A percentile compares a stretch with the other conserved stretches of the same genome.
Evolutionary conservation across 1,140 invertebrate species (phyloP).

Genomic region (Steinernema khuongi): DNA sequence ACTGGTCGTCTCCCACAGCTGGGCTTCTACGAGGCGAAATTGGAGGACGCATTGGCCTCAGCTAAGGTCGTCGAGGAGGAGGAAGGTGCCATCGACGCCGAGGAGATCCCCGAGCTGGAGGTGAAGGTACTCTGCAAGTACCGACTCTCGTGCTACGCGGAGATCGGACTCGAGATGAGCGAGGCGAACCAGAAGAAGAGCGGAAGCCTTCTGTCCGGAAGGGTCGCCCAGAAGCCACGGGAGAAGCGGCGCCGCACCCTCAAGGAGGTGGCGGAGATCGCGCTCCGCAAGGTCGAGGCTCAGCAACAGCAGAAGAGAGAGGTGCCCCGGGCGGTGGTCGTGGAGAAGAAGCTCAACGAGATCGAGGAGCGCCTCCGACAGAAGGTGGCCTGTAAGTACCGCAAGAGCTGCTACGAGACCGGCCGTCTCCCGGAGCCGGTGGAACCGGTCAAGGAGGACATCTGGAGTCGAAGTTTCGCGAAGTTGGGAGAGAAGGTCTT

Average conservation of each 20-base stretch:
- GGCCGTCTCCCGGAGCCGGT: conserved; percentile 28
- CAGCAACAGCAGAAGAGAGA: conserved; percentile 25
- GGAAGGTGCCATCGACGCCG: conserved; percentile 23
- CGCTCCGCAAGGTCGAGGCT: conserved; percentile 31
- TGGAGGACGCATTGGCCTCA: neutral
- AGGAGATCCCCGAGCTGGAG: conserved; percentile 21
- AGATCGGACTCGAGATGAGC: conserved; percentile 33
- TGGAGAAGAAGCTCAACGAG: conserved; percentile 34
- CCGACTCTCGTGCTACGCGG: conserved; percentile 41
- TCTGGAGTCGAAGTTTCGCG: neutral
- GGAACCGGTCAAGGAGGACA: neutral
- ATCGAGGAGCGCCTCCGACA: conserved; percentile 31
- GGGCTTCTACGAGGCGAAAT: conserved; percentile 7
- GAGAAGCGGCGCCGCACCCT: conserved; percentile 26
- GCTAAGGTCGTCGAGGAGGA: conserved; percentile 23
- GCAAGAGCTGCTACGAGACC: conserved; percentile 40
- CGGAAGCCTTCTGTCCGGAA: conserved; percentile 9
- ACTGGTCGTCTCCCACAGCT: conserved; percentile 28
- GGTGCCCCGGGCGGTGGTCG: conserved; percentile 17
- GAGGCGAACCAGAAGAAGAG: conserved; percentile 33
- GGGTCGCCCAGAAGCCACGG: neutral
- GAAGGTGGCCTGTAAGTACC: conserved; percentile 42
- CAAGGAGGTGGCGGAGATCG: conserved; percentile 41
- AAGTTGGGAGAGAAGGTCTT: neutral
- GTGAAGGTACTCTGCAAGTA: conserved; percentile 47